Evolutionary conservation across 2,888 invertebrate genomes (phyloP).

Genomic region (Pseudoips prasinana): DNA sequence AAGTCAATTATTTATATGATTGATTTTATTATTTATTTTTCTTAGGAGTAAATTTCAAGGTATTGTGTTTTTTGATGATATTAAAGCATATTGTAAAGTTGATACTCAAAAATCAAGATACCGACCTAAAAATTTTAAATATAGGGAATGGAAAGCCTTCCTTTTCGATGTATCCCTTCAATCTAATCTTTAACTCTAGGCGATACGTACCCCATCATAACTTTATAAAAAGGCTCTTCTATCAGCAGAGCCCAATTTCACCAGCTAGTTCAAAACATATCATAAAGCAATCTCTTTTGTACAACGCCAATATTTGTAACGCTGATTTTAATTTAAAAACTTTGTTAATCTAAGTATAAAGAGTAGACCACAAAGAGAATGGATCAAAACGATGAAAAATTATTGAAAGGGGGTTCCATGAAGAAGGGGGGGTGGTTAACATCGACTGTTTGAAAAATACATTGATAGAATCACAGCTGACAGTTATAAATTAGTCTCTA

Average conservation of each 20-base stretch:
- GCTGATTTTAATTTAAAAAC: conserved; percentile 77
- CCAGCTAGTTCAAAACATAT: conserved; percentile 33
- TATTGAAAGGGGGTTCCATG: conserved; percentile 75
- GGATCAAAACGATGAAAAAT: conserved; percentile 81
- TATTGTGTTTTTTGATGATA: no score
- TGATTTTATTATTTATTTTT: no score
- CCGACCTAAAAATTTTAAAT: no score
- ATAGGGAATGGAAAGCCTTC: no score
- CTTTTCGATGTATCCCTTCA: no score
- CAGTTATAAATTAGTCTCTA: conserved; percentile 23
- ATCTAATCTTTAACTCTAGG: no score
- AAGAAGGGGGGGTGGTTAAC: conserved; percentile 53
- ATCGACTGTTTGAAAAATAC: conserved; percentile 71
- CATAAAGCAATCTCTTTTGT: conserved; percentile 37
- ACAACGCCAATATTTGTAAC: conserved; percentile 61
- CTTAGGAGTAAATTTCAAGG: no score
- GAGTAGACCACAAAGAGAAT: conserved; percentile 74
- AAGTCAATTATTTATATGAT: no score
- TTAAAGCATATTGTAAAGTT: no score
- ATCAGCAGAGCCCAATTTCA: conserved; percentile 18
- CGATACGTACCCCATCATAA: no score
- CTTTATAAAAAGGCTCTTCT: not conserved
- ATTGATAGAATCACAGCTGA: conserved; percentile 39
- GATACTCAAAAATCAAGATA: no score
- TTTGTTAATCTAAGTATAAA: conserved; percentile 80